These are phyloP conservation scores for Gopherus flavomarginatus DNA, from an alignment of 2,113 vertebrate genomes.

Conservation along the genomic window DNA sequence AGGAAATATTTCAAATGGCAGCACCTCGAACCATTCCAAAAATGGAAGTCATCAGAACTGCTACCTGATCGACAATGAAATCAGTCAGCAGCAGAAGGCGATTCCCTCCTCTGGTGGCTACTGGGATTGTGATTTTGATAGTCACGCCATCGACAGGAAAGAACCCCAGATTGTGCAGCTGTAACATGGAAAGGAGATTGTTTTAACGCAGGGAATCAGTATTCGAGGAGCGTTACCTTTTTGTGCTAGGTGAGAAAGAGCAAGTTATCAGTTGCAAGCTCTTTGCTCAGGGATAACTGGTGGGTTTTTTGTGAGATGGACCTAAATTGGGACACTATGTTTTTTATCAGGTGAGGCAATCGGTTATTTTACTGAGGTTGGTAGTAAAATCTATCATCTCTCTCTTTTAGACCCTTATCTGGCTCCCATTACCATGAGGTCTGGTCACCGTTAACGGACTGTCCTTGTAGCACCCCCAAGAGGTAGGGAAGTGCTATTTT, in stretches of 20 bases:
- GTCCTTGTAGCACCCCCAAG: background rate
- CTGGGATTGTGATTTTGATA: slow-evolving; percentile 83
- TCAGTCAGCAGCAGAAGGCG: slow-evolving; percentile 83
- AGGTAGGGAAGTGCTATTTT: background rate
- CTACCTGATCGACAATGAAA: slow-evolving; percentile 83
- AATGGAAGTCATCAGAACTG: fast-evolving
- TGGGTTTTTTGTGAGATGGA: background rate
- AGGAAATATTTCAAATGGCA: background rate
- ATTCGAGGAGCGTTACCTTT: background rate
- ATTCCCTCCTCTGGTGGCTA: slow-evolving; percentile 82
- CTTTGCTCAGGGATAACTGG: fast-evolving
- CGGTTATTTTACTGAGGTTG: background rate
- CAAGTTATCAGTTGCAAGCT: fast-evolving
- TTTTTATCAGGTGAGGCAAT: background rate
- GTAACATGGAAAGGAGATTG: background rate
- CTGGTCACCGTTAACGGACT: background rate
- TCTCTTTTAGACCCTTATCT: background rate
- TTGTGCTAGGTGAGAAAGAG: background rate
- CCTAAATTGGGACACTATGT: background rate
- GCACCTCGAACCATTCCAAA: background rate
- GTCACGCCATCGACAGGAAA: slow-evolving; percentile 83
- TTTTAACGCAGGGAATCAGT: background rate
- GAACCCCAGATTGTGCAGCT: slow-evolving; percentile 92
- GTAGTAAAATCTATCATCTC: background rate
- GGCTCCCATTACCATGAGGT: background rate